phyloP scores from a whole-genome alignment of 2,888 invertebrate genomes.

The Corythucha ciliata region DNA sequence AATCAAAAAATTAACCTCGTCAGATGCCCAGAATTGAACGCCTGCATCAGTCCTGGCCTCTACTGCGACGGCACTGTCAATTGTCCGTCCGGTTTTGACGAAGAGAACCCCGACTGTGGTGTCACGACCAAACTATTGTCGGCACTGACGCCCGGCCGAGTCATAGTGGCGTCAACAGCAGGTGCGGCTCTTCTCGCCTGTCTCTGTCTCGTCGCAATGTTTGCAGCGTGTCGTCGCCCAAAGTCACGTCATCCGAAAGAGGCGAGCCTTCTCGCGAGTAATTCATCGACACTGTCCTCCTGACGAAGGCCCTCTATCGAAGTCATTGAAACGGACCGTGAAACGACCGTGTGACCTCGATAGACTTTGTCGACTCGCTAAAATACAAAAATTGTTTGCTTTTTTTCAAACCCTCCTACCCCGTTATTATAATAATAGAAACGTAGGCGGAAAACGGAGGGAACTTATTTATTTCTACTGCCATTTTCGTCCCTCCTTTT shows the following conservation, averaged over 20 bases:
- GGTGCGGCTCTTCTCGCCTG: constrained; percentile 27
- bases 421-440: no score
- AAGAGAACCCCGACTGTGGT: constrained; percentile 58
- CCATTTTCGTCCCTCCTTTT: no score
- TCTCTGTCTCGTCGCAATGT: constrained; percentile 27
- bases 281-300: constrained; percentile 55
- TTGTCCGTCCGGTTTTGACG: constrained; percentile 60
- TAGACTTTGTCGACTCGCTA: no score
- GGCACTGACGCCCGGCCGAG: constrained; percentile 22
- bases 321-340: constrained; percentile 85
- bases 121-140: constrained; percentile 28
- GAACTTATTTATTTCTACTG: no score
- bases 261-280: constrained; percentile 53
- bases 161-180: constrained; percentile 23
- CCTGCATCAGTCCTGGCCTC: constrained; percentile 62
- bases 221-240: constrained; percentile 28
- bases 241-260: constrained; percentile 37
- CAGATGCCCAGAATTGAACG: constrained; percentile 60
- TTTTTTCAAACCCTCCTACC: no score
- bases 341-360: constrained; percentile 71
- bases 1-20: no score
- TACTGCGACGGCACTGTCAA: constrained; percentile 65
- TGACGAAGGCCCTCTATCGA: constrained; percentile 87
- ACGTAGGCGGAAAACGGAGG: no score
- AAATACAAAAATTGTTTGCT: no score